These are phyloP conservation scores for Acridotheres tristis DNA, from an alignment of 2,797 vertebrate species.

Conservation along the genomic window DNA sequence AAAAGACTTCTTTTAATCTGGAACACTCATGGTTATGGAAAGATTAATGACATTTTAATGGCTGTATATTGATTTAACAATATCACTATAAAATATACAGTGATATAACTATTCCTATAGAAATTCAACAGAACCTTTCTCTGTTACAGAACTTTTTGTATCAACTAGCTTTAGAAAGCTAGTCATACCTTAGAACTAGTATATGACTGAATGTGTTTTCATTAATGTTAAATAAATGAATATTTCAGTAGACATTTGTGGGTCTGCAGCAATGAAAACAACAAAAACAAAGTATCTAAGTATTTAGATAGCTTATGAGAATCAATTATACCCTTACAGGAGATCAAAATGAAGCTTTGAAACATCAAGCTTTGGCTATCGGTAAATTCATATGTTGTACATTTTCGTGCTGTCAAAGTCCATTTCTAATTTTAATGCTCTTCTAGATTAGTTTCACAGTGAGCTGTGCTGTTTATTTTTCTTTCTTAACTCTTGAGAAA, in stretches of 20 bases:
- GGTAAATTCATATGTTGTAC: background rate
- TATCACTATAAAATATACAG: background rate
- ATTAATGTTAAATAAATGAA: background rate
- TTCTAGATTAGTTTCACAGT: background rate
- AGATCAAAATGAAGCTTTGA: background rate
- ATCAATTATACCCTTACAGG: background rate
- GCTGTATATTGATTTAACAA: background rate
- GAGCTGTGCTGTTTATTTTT: background rate
- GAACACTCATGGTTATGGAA: background rate
- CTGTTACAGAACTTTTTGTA: background rate
- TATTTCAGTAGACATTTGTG: background rate
- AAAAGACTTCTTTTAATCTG: background rate
- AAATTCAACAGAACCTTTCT: background rate
- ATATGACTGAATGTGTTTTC: background rate
- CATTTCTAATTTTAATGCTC: background rate
- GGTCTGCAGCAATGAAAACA: background rate
- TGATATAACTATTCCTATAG: background rate
- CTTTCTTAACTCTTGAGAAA: background rate
- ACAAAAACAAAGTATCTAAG: background rate
- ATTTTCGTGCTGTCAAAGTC: background rate
- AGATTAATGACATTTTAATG: background rate
- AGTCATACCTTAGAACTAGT: background rate
- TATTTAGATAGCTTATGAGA: background rate
- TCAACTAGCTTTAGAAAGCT: background rate
- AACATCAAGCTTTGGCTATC: background rate